Percentiles rank a stretch among this genome's conserved stretches.
phyloP scores from a whole-genome alignment of 2,797 vertebrate genomes.

The Neosilurus hyrtlii region DNA sequence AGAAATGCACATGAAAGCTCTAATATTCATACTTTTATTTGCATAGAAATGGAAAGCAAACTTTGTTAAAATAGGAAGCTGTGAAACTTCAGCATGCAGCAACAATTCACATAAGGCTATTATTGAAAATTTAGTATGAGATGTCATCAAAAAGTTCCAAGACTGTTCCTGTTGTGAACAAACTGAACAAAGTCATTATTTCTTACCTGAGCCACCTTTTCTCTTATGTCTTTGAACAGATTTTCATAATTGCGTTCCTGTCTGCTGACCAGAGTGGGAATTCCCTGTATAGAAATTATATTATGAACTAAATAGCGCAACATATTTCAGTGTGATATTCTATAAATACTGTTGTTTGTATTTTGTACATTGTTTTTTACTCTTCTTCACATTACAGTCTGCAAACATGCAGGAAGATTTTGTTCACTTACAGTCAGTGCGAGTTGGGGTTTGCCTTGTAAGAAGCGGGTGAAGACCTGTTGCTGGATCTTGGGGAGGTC shows the following conservation, averaged over 20 bases:
- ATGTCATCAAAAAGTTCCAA: no score
- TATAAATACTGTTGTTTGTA: background rate
- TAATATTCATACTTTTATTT: background rate
- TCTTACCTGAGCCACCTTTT: conserved; percentile 69
- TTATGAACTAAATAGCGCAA: background rate
- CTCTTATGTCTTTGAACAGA: conserved; percentile 79
- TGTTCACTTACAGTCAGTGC: conserved; percentile 73
- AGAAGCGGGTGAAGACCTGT: conserved; percentile 83
- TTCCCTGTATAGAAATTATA: conserved; percentile 71
- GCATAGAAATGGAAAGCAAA: background rate
- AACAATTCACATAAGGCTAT: background rate
- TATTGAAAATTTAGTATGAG: background rate
- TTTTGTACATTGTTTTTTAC: background rate
- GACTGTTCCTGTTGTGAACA: no score
- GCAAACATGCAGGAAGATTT: background rate
- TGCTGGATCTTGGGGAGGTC: conserved; percentile 88
- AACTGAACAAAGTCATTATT: background rate
- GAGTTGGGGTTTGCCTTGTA: conserved; percentile 88
- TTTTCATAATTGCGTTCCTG: conserved; percentile 87
- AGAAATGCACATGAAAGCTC: background rate
- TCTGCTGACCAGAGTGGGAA: conserved; percentile 86
- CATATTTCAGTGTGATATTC: background rate
- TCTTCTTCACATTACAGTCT: background rate
- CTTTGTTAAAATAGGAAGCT: background rate
- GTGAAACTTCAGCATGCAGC: background rate